Base-by-base conservation (phyloP, 2,888 invertebrate genomes). In the Platycnemis pennipes region DNA sequence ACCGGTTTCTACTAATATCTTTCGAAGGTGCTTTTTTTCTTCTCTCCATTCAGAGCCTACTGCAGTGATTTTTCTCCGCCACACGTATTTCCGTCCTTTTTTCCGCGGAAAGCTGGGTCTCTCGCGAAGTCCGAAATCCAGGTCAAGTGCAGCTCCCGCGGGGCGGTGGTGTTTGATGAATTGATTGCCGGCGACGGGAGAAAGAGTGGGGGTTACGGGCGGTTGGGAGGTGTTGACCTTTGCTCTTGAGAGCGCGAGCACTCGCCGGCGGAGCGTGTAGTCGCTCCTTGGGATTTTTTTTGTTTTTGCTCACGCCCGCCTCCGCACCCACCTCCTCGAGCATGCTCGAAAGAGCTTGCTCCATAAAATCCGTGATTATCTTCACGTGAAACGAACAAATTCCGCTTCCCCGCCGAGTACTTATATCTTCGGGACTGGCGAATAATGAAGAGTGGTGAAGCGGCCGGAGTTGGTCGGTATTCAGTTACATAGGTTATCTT, bases 71-170 rank as follows among this genome's bases (percentile, higher is more conserved):
- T 37, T 26, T 77, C 77, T 37, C 77, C n/a, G 31, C 77, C 0
- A 77, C 77, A 77, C 13, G n/a, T n/a, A 77, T 77, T 16, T 77
- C 77, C 31, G 77, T 77, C 31, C 31, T 26, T 77, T 77, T 77
- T n/a, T 77, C 77, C n/a, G 77, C 26, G 77, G 77, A 77, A 77
- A 37, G 77, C 77, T 77, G n/a, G 77, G 22, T 13, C 16, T 53
- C 53, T 63, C 77, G 77, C 8, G 31, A 37, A 77, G 77, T 37
- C 37, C 37, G 2, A 77, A 77, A 77, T 77, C 37, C 77, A 77
- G 77, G 77, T 77, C 77, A 77, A 77, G 77, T 77, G 77, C 77
- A 77, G 77, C 63, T 37, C 5, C 77, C 37, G 77, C 63, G 63
- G 63, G 63, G 22, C 63, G 22, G 63, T 37, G 16, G 37, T 77